Base-by-base conservation (phyloP, 1,140 invertebrate species). In the Oryctes rhinoceros region DNA sequence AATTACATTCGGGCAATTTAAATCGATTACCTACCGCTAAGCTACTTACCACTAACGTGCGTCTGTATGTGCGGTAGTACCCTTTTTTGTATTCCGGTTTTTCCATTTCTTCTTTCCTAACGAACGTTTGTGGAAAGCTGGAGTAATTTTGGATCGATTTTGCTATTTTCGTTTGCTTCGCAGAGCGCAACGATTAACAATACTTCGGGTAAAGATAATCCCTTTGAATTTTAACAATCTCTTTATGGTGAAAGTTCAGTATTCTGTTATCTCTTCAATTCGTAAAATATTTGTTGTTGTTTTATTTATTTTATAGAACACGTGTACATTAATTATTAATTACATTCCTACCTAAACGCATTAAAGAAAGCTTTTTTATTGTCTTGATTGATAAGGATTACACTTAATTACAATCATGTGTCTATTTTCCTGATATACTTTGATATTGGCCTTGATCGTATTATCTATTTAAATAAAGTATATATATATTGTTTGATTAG, bases 101-200 rank as follows among this genome's bases (percentile, higher is more conserved):
- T n/a, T n/a, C n/a, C n/a, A n/a, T n/a, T n/a, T 24, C 65, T 37
- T 71, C 24, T 71, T 71, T 24, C 65, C 35, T 37, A 24, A 71
- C 65, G 20, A 37, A n/a, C 39, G 53, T 18, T 59, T 59, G 53
- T 44, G 65, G 65, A 71, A 71, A 71, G 65, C 35, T 13, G 65
- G 65, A 20, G 24, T 71, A 35, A 71, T 71, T 71, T 71, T 71
- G 65, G 65, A 71, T 71, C 65, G 65, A 71, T 71, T 71, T 35
- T 71, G 65, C 24, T 71, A 71, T 71, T 71, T 24, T 24, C 24
- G 65, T 71, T 30, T 37, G 65, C 65, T 15, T 71, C 65, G 65
- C 24, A 13, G 20, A 71, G 1, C 53, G 53, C 53, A 7, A 0
- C 53, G 20, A 4, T 20, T 62, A 62, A 35, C 24, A 20, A 59